Base-by-base conservation (phyloP, 2,888 invertebrate species). In the Ochlodes sylvanus region DNA sequence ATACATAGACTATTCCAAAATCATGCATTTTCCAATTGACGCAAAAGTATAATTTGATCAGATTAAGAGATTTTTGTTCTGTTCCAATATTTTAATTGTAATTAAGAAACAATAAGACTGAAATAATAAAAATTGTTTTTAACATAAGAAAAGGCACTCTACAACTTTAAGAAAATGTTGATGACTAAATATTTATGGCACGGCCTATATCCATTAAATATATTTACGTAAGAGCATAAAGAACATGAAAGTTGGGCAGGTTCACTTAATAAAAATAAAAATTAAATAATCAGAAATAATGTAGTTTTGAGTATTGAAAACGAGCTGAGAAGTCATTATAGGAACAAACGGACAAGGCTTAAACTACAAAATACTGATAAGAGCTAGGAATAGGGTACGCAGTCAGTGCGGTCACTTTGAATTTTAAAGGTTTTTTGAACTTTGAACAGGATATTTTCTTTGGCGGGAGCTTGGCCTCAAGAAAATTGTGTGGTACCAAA, bases 351-450 rank as follows among this genome's bases (percentile, higher is more conserved):
- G 79, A 83, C 58, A 86, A 81, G 83, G 76, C 90, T 91, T 90
- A 92, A 55, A 68, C 86, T 90, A 91, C 77, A 79, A 84, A 90
- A 91, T 92, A 92, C 90, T 91, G 90, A 88, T 88, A 87, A 77
- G 85, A 82, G 81, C 86, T 90, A 91, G 88, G 88, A 83, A 80
- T 84, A 82, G 85, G 86, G 76, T 78, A 76, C 73, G 76, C 78
- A 80, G 27, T 27, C 27, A 27, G 5, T 5, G 2, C 3, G 27
- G 27, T 27, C 2, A 27, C 27, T 27, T 27, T 27, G 27, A 27
- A 5, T 27, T 27, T 27, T 27, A 27, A 27, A 5, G 27, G 2
- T n/a, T n/a, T n/a, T n/a, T n/a, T n/a, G n/a, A 27, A 27, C 27
- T 27, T 27, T 27, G 27, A 27, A 27, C 27, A 27, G 3, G 5